Evolutionary conservation across 2,113 vertebrate species (phyloP).

Genomic region (Nothobranchius kuhntae): DNA sequence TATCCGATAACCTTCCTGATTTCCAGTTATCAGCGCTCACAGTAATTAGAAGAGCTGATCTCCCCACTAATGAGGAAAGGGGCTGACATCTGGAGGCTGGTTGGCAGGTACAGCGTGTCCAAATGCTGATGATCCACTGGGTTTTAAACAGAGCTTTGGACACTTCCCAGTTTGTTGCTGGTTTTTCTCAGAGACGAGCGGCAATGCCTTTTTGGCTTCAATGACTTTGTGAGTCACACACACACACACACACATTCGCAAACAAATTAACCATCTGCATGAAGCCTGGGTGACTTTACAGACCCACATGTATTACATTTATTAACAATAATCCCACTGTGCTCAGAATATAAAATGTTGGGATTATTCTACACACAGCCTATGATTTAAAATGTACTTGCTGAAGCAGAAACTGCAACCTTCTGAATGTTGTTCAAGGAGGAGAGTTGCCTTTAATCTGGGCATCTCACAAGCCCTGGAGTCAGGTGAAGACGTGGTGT

Average conservation of each 20-base stretch:
- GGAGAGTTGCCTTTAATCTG: too few relatives aligned
- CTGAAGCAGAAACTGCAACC: too few relatives aligned
- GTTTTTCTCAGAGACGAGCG: slow-evolving; percentile 14
- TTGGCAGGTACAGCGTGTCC: slow-evolving; percentile 40
- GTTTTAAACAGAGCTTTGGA: slow-evolving; percentile 26
- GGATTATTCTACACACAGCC: not conserved
- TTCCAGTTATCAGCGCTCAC: not conserved
- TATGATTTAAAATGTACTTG: too few relatives aligned
- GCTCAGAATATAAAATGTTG: slow-evolving; percentile 23
- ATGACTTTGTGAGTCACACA: slow-evolving; percentile 44
- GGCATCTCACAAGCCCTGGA: too few relatives aligned
- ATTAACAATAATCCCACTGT: not conserved
- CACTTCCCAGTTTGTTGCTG: slow-evolving; percentile 34
- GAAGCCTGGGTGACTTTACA: slow-evolving; percentile 4
- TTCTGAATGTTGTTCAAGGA: too few relatives aligned
- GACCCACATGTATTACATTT: slow-evolving; percentile 2
- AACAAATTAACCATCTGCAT: slow-evolving; percentile 48
- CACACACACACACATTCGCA: slow-evolving; percentile 2
- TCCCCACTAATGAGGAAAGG: not conserved
- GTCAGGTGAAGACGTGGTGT: too few relatives aligned
- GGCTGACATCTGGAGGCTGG: slow-evolving; percentile 28
- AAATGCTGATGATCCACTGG: slow-evolving; percentile 19
- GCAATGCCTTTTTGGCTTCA: slow-evolving; percentile 30
- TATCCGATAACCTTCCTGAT: not conserved
- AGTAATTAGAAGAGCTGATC: slow-evolving; percentile 22